A percentile compares a stretch with the other conserved stretches of the same genome.
Evolutionary conservation across 2,888 invertebrate genomes (phyloP).

Genomic region (Hypena proboscidalis): DNA sequence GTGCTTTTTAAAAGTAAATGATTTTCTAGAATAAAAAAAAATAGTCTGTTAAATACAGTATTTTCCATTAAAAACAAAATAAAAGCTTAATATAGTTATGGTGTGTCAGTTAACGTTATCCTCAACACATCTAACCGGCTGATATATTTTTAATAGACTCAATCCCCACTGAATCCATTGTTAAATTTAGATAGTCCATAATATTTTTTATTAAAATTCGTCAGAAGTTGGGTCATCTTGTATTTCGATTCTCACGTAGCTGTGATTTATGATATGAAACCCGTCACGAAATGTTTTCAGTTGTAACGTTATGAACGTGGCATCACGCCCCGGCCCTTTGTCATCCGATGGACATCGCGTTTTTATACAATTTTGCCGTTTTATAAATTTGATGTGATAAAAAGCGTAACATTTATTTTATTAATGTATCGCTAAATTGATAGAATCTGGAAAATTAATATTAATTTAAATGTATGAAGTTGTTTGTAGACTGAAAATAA

Average conservation of each 20-base stretch:
- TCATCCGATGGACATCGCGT: constrained; percentile 45
- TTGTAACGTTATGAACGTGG: constrained; percentile 43
- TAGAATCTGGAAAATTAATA: neutral
- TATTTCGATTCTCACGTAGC: constrained; percentile 55
- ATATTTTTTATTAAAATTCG: constrained; percentile 43
- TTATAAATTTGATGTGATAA: constrained; percentile 18
- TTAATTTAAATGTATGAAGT: too few species aligned
- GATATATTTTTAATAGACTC: too few species aligned
- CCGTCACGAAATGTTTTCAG: constrained; percentile 45
- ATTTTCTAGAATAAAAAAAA: too few species aligned
- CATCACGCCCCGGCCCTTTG: constrained; percentile 48
- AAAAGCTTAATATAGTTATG: too few species aligned
- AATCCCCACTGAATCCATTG: too few species aligned
- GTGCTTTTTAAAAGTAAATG: too few species aligned
- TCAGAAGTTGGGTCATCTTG: constrained; percentile 56
- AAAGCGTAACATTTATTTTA: constrained; percentile 11
- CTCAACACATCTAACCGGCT: too few species aligned
- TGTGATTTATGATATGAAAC: constrained; percentile 55
- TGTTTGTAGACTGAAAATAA: too few species aligned
- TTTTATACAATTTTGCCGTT: constrained; percentile 24
- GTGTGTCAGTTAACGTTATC: too few species aligned
- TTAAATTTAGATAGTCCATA: constrained; percentile 8
- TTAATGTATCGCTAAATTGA: neutral
- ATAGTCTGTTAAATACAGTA: too few species aligned
- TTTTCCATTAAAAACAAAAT: too few species aligned